A percentile compares a stretch with the other conserved stretches of the same genome.
These are phyloP conservation scores for Rhagoletis zephyria DNA, from an alignment of 1,140 invertebrate species.

Conservation along the genomic window DNA sequence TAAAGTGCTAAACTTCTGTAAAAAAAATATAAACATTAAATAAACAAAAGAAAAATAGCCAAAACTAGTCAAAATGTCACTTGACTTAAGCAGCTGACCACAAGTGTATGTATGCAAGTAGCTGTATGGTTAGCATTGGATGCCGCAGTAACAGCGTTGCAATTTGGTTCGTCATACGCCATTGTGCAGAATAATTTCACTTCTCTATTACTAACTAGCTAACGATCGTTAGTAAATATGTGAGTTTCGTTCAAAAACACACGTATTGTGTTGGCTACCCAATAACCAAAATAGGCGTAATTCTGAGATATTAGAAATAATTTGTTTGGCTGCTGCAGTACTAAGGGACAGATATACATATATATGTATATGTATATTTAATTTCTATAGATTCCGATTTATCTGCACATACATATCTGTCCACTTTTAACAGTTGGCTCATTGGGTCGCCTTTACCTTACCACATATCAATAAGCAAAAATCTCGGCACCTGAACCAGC, in stretches of 20 bases:
- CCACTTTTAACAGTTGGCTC: not conserved
- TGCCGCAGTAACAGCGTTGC: not conserved
- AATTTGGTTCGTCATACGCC: slow-evolving; percentile 57
- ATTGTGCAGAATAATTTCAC: slow-evolving; percentile 58
- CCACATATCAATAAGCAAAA: not conserved
- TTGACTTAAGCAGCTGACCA: no score
- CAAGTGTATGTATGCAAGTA: no score
- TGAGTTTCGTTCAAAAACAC: not conserved
- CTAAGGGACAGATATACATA: no score
- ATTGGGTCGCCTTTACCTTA: not conserved
- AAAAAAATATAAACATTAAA: no score
- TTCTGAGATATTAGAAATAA: no score
- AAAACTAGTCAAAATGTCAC: no score
- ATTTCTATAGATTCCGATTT: no score
- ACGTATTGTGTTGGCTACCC: not conserved
- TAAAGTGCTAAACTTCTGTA: no score
- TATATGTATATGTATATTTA: no score
- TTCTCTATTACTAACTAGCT: not conserved
- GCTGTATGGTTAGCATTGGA: not conserved
- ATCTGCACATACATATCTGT: no score
- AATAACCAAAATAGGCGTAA: not conserved
- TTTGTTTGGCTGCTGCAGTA: no score
- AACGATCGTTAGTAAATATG: not conserved
- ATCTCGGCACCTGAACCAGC: not conserved
- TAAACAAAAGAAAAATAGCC: no score